phyloP scores from a whole-genome alignment of 2,888 invertebrate species.

The Meiosimyza platycephala region DNA sequence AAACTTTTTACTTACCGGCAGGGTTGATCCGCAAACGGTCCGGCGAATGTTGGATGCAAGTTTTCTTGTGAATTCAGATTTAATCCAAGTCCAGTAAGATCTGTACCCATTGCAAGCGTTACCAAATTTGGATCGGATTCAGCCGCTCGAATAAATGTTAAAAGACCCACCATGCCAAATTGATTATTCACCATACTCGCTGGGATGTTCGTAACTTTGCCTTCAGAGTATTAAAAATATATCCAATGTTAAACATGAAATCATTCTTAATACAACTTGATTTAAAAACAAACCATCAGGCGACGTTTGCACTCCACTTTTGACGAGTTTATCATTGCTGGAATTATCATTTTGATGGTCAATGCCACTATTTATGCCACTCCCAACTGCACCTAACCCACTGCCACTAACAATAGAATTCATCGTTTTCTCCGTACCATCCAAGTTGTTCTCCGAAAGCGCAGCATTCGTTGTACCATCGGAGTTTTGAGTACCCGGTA shows the following conservation, averaged over 20 bases:
- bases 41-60: conserved; percentile 97
- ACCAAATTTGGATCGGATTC: conserved; percentile 97
- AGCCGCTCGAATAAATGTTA: conserved; percentile 97
- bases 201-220: conserved; percentile 98
- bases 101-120: conserved; percentile 96
- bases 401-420: conserved; percentile 64
- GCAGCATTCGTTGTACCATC: conserved; percentile 70
- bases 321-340: conserved; percentile 70
- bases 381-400: conserved; percentile 53
- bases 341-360: conserved; percentile 67
- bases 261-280: not conserved
- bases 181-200: conserved; percentile 99
- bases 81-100: conserved; percentile 96
- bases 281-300: conserved; percentile 81
- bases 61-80: conserved; percentile 99
- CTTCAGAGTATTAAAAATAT: conserved; percentile 68
- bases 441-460: conserved; percentile 63
- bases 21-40: conserved; percentile 98
- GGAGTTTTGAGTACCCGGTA: conserved; percentile 90
- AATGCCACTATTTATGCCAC: conserved; percentile 58
- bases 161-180: conserved; percentile 98
- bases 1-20: conserved; percentile 72
- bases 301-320: conserved; percentile 93
- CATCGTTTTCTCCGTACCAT: conserved; percentile 66
- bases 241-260: not conserved